Evolutionary conservation across 2,113 vertebrate species (phyloP), one percentile per base, ranked within the genome.

Genomic region (Oreochromis tanganicae): DNA sequence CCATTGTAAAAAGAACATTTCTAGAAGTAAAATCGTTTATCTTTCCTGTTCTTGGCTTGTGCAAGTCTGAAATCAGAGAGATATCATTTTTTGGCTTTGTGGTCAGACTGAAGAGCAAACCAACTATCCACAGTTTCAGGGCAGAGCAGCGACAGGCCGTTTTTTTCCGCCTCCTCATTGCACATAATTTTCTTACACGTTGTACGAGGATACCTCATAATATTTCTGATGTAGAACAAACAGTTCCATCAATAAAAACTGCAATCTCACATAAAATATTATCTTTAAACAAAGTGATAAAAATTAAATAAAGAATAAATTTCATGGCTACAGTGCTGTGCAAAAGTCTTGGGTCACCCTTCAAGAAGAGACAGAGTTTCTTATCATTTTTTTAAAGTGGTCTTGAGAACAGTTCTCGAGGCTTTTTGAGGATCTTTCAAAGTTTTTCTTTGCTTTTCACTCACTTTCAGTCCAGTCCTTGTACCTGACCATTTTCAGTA

Each of bases 41-140:
- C 71, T 13, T 83, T 75, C 48, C 21, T 41, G 4, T 17, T 82
- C 50, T 86, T 36, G 68, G n/a, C 78, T 68, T 81, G 54, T 82
- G 54, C 21, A 4, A 43, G 21, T 21, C 56, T 61, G 80, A 78
- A 59, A 78, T 80, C 50, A 27, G 29, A 43, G 27, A 86, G 81
- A 86, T 89, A 89, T 55, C 57, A 83, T 88, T 75, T 55, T 78
- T 9, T 82, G 85, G 63, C 46, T 5, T 36, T 61, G 85, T 79
- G 88, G 88, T 88, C 84, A 43, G 48, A 34, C 61, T 59, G 54
- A 88, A 46, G 38, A 75, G 50, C 55, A 10, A 75, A 87, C 63
- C 11, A 41, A 7, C 87, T 61, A 89, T 57, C 59, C 82, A 85
- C 83, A 82, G 81, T 84, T 75, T 54, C 59, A 66, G 82, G 80